A percentile compares a stretch with the other conserved stretches of the same genome.
Evolutionary conservation across 2,888 invertebrate genomes (phyloP).

Genomic region (Cephonodes hylas): DNA sequence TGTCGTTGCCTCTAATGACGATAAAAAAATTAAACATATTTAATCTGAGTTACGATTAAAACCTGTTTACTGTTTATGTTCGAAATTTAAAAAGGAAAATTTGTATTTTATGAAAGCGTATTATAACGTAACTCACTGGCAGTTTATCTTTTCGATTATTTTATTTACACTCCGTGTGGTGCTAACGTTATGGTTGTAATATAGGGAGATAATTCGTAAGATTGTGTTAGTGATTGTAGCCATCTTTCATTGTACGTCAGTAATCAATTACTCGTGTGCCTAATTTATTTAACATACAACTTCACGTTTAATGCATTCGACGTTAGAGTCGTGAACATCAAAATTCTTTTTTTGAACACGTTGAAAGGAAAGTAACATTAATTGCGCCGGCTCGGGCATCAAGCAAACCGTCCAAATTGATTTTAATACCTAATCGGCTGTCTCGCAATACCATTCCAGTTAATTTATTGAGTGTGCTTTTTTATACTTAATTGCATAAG

Average conservation of each 20-base stretch:
- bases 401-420: slow-evolving; percentile 66
- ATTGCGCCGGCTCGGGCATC: slow-evolving; percentile 59
- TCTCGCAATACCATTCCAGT: slow-evolving; percentile 59
- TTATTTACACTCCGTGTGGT: slow-evolving; percentile 15
- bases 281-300: slow-evolving; percentile 62
- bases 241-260: slow-evolving; percentile 37
- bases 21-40: slow-evolving; percentile 9
- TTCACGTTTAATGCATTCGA: slow-evolving; percentile 65
- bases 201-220: slow-evolving; percentile 9
- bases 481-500: slow-evolving; percentile 54
- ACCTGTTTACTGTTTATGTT: background rate
- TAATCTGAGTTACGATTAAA: background rate
- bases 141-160: slow-evolving; percentile 1
- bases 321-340: slow-evolving; percentile 67
- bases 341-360: slow-evolving; percentile 47
- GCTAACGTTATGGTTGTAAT: slow-evolving; percentile 17
- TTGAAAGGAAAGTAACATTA: slow-evolving; percentile 66
- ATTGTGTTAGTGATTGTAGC: slow-evolving; percentile 13
- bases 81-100: background rate
- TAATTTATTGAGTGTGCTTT: slow-evolving; percentile 64
- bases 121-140: background rate
- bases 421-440: slow-evolving; percentile 63
- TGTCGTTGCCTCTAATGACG: slow-evolving; percentile 31
- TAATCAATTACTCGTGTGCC: slow-evolving; percentile 57
- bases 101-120: background rate